Evolutionary conservation across 2,113 vertebrate genomes (phyloP).

Genomic region (Mesembrinibis cayennensis): DNA sequence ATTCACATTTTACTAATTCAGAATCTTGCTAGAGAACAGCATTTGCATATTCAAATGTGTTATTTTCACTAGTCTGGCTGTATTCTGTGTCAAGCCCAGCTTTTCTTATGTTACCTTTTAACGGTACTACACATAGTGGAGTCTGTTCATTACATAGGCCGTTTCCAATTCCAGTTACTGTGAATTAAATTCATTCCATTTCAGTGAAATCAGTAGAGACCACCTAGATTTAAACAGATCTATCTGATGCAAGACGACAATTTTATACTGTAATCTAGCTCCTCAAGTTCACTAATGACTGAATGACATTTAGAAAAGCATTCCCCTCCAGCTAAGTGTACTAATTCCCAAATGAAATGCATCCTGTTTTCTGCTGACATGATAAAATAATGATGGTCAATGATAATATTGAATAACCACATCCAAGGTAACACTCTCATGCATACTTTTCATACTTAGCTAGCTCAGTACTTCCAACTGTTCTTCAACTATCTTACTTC

Average conservation of each 20-base stretch:
- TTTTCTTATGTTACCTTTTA: background rate
- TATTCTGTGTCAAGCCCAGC: background rate
- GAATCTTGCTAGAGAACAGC: background rate
- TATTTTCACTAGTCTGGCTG: background rate
- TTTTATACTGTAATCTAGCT: background rate
- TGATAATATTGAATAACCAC: background rate
- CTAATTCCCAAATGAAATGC: background rate
- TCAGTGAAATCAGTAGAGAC: background rate
- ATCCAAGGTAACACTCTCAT: background rate
- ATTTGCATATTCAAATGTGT: background rate
- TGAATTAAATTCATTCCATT: background rate
- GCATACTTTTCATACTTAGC: background rate
- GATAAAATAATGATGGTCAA: background rate
- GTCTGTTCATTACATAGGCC: background rate
- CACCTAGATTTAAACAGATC: background rate
- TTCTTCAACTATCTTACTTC: background rate
- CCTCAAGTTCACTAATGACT: background rate
- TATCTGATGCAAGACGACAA: background rate
- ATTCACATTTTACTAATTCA: background rate
- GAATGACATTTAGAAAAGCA: background rate
- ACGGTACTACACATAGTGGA: background rate
- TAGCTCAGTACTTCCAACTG: background rate
- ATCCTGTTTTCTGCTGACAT: background rate
- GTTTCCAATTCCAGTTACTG: background rate
- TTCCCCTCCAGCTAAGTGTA: background rate